phyloP scores from a whole-genome alignment of 2,888 invertebrate species.

The Rhaphigaster nebulosa region DNA sequence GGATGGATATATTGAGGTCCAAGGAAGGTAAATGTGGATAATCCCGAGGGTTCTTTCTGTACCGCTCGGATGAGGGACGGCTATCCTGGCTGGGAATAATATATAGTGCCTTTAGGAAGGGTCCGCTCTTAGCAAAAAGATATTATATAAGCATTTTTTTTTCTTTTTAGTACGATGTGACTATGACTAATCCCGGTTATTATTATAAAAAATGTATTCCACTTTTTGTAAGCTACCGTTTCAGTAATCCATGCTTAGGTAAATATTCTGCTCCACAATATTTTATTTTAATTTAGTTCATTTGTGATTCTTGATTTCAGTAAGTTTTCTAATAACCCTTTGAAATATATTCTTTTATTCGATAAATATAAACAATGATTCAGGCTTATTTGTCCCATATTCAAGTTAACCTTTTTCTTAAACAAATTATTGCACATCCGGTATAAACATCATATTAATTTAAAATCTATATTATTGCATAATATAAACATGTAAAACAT shows the following conservation, averaged over 20 bases:
- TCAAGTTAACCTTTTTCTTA: too few species aligned
- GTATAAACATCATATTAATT: too few species aligned
- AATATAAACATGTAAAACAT: too few species aligned
- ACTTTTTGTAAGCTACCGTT: background rate
- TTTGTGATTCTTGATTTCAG: too few species aligned
- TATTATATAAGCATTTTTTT: constrained; percentile 1
- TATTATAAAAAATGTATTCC: constrained; percentile 26
- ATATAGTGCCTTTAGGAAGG: background rate
- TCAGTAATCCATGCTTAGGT: background rate
- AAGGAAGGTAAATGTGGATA: background rate
- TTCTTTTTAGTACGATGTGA: background rate
- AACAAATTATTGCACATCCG: too few species aligned
- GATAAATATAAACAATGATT: too few species aligned
- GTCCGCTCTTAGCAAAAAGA: background rate
- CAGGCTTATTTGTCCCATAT: too few species aligned
- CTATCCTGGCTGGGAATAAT: background rate
- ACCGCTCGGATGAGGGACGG: background rate
- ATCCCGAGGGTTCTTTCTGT: background rate
- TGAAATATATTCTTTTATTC: too few species aligned
- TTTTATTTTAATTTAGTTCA: background rate
- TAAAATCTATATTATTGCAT: too few species aligned
- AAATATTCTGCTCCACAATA: background rate
- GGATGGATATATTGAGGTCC: background rate
- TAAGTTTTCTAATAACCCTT: too few species aligned
- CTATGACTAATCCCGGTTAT: background rate